These are phyloP conservation scores for Microctenopoma lineatum DNA, from an alignment of 2,797 vertebrate genomes.

Conservation along the genomic window DNA sequence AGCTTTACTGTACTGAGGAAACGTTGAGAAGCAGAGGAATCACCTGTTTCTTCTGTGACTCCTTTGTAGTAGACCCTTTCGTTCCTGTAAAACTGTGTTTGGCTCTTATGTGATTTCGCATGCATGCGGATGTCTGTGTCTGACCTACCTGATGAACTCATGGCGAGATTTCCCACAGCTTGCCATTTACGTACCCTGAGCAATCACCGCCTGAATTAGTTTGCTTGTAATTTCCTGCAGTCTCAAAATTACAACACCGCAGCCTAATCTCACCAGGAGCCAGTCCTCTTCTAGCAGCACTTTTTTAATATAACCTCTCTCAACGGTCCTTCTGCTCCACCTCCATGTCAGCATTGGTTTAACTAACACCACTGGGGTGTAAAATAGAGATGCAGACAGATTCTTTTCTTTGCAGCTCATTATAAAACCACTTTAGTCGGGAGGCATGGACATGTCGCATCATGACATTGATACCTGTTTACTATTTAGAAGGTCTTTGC, in stretches of 20 bases:
- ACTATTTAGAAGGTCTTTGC: slow-evolving; percentile 7
- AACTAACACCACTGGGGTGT: slow-evolving; percentile 28
- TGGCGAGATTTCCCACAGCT: slow-evolving; percentile 28
- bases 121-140: background rate
- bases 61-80: background rate
- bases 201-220: slow-evolving; percentile 43
- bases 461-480: background rate
- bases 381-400: slow-evolving; percentile 56
- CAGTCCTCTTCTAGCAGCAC: slow-evolving; percentile 7
- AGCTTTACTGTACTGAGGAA: slow-evolving; percentile 30
- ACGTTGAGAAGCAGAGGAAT: slow-evolving; percentile 13
- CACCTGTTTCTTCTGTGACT: slow-evolving; percentile 23
- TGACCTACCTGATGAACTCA: slow-evolving; percentile 18
- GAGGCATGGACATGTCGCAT: background rate
- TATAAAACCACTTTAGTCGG: slow-evolving; percentile 6
- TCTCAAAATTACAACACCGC: slow-evolving; percentile 39
- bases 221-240: slow-evolving; percentile 27
- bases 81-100: background rate
- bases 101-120: background rate
- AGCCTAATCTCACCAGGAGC: slow-evolving; percentile 37
- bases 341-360: slow-evolving; percentile 22
- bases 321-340: slow-evolving; percentile 26
- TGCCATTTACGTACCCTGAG: slow-evolving; percentile 32
- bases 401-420: background rate
- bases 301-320: slow-evolving; percentile 4